Base-by-base conservation (phyloP, 2,888 invertebrate genomes). In the Pristionchus entomophagus region DNA sequence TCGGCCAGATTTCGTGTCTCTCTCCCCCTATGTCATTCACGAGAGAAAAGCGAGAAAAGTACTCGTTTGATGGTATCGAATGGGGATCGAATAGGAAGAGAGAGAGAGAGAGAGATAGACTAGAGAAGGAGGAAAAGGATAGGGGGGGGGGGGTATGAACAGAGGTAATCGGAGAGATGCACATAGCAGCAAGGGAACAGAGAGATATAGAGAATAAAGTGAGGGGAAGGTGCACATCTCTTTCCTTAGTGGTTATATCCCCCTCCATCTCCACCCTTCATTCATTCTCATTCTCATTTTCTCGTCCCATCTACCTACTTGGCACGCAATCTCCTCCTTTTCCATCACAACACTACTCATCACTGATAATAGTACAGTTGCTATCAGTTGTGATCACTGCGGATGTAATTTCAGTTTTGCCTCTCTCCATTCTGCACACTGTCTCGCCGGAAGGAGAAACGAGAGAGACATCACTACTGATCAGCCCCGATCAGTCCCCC, bases 51-150 rank as follows among this genome's bases (percentile, higher is more conserved):
- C 32, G 49, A 80, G 41, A 82, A 41, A 59, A 59, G 59, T 38
- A 80, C 49, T 80, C 78, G 51, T 51, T 80, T 51, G 78, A 80
- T 49, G 32, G 32, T 80, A 80, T 51, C 51, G 29, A 80, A 51
- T 51, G 77, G 22, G 59, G 49, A 59, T 59, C 41, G 49, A 59
- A 41, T 38, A 82, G 59, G 32, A 59, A 49, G 56, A 56, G 81
- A 53, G 22, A 49, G 51, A 51, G 22, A 78, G 78, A 35, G 51
- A 78, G 6, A 32, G 35, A 35, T 12, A 19, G n/a, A 22, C 29
- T n/a, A n/a, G n/a, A 4, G 69, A 22, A 26, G 19, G 56, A 32
- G 51, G 51, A 22, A 56, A 22, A 22, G 12, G 59, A 59, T 53
- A 59, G 59, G 41, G 82, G 51, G 38, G 19, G 56, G 8, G 17